A percentile compares a stretch with the other conserved stretches of the same genome.
phyloP scores from a whole-genome alignment of 2,888 invertebrate genomes.

The Aplocera efformata region DNA sequence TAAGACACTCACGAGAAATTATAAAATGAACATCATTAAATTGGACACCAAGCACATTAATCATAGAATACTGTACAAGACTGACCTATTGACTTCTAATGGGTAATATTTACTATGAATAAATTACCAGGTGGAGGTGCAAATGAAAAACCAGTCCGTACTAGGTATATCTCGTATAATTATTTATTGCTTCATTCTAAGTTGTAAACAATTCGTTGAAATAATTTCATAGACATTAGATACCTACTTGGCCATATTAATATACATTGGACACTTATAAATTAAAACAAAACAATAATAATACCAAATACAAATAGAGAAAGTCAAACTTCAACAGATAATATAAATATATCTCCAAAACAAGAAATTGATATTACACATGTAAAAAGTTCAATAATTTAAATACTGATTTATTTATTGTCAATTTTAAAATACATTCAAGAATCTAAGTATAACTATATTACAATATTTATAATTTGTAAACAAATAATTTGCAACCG shows the following conservation, averaged over 20 bases:
- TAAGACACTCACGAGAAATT: no score
- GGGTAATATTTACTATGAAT: no score
- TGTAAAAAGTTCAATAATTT: conserved; percentile 54
- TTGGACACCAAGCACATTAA: no score
- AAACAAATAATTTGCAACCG: conserved; percentile 29
- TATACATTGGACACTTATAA: conserved; percentile 54
- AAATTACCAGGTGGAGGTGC: background rate
- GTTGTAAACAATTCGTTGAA: conserved; percentile 76
- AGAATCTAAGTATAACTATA: conserved; percentile 39
- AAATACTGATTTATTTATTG: conserved; percentile 79
- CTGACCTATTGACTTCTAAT: no score
- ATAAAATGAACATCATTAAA: no score
- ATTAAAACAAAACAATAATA: conserved; percentile 62
- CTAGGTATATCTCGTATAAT: conserved; percentile 38
- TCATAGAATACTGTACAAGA: no score
- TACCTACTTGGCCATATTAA: conserved; percentile 52
- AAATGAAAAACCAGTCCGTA: conserved; percentile 20
- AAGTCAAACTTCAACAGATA: conserved; percentile 71
- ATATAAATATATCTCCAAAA: conserved; percentile 66
- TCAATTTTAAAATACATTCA: conserved; percentile 68
- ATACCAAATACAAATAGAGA: conserved; percentile 71
- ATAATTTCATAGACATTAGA: conserved; percentile 43
- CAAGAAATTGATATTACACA: conserved; percentile 54
- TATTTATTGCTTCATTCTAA: conserved; percentile 71
- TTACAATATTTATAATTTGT: conserved; percentile 38